Conservation (phyloP, 2,113 vertebrate species). For the Peromyscus polionotus region DNA sequence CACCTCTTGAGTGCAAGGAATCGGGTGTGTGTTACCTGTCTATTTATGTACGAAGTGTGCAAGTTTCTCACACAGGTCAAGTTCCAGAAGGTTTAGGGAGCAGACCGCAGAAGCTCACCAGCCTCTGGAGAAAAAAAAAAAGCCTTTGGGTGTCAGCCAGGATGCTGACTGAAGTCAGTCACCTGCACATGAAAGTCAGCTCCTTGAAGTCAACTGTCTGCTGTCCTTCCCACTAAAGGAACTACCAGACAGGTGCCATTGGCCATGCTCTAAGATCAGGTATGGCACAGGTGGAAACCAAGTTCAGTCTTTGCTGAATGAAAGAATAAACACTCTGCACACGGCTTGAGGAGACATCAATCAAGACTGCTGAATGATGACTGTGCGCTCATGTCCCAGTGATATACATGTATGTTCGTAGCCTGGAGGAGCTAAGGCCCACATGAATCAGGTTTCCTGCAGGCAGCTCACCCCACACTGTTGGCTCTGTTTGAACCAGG, state of each 20-base stretch:
- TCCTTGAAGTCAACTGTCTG: neutral
- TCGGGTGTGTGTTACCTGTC: too few species aligned
- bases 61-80: neutral
- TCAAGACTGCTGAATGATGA: neutral
- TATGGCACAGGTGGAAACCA: neutral
- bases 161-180: neutral
- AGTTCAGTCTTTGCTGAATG: neutral
- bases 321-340: neutral
- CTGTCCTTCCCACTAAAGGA: neutral
- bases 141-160: neutral
- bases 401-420: too few species aligned
- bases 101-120: neutral
- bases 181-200: neutral
- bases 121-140: neutral
- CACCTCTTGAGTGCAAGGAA: neutral
- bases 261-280: neutral
- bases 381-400: accelerated
- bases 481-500: neutral
- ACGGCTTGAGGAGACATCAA: neutral
- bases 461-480: neutral
- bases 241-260: neutral
- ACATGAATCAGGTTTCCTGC: neutral
- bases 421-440: neutral
- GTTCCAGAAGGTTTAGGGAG: neutral
- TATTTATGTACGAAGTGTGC: neutral